These are phyloP conservation scores for Sebastes taczanowskii DNA, from an alignment of 2,797 vertebrate genomes.

Conservation along the genomic window DNA sequence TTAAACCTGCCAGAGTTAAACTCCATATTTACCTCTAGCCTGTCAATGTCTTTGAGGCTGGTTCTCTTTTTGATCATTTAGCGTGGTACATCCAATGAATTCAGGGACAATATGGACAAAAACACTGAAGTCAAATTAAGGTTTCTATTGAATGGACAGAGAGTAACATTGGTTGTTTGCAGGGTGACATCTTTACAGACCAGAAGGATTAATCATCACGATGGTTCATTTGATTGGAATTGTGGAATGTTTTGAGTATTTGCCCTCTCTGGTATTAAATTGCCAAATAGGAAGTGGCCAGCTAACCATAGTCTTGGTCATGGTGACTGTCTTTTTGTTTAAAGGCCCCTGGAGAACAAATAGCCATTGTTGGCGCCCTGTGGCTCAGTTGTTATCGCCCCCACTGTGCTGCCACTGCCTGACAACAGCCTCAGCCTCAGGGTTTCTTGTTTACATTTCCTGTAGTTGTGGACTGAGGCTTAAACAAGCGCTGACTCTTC, in stretches of 20 bases:
- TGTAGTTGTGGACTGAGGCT: neutral
- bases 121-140: neutral
- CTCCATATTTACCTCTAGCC: neutral
- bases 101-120: neutral
- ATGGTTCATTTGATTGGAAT: neutral
- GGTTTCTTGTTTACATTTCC: neutral
- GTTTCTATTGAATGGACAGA: neutral
- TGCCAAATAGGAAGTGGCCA: neutral
- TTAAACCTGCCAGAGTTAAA: neutral
- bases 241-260: neutral
- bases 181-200: neutral
- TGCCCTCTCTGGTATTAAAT: neutral
- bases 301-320: neutral
- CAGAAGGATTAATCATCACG: neutral
- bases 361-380: neutral
- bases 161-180: neutral
- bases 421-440: neutral
- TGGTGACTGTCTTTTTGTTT: neutral
- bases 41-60: neutral
- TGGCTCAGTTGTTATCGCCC: constrained; percentile 5
- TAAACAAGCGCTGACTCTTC: neutral
- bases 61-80: neutral
- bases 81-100: neutral
- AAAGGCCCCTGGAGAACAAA: constrained; percentile 4
- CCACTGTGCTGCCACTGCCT: neutral